Evolutionary conservation across 92 coral and sea anemone species (phyloP).

Genomic region (Parazoanthus darwini): DNA sequence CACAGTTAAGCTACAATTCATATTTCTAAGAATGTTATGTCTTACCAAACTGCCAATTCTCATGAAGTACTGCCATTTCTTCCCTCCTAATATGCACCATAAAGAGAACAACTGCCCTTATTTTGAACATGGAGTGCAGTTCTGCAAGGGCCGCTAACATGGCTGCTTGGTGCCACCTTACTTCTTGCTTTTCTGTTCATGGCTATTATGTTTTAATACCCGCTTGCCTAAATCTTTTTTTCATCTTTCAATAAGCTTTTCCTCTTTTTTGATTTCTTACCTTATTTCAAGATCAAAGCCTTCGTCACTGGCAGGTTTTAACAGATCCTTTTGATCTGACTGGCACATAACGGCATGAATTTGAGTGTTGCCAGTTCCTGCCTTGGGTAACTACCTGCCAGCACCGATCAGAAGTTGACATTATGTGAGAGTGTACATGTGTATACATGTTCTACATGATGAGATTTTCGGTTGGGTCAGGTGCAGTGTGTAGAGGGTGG

Average conservation of each 20-base stretch:
- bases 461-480: conserved; percentile 97
- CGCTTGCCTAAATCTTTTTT: background rate
- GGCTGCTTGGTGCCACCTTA: background rate
- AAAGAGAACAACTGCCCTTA: background rate
- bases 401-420: background rate
- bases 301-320: background rate
- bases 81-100: background rate
- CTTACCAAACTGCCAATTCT: background rate
- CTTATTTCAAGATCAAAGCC: background rate
- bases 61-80: background rate
- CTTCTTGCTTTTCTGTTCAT: background rate
- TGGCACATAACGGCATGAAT: background rate
- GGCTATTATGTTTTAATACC: background rate
- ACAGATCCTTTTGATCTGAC: background rate
- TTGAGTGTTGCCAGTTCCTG: background rate
- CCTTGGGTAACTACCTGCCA: background rate
- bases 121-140: background rate
- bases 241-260: background rate
- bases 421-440: background rate
- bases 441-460: conserved; percentile 9
- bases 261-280: background rate
- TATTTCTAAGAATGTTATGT: background rate
- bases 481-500: conserved; percentile 78
- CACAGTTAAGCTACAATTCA: background rate
- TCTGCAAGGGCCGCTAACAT: background rate